Evolutionary conservation across 2,888 invertebrate genomes (phyloP), one percentile per base, ranked within the genome.

Genomic region (Pterostichus niger): DNA sequence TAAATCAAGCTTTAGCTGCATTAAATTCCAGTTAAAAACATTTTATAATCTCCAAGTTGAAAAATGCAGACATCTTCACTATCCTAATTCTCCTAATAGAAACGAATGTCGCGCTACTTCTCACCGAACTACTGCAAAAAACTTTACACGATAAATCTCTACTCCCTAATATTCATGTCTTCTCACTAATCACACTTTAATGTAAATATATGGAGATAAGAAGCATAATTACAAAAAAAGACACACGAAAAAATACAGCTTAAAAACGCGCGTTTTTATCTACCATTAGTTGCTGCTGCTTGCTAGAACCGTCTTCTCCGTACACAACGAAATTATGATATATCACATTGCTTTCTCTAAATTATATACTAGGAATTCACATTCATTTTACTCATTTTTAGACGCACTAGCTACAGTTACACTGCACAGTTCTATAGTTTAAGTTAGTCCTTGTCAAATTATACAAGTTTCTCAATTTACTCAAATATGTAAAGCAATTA

Each of bases 151-250:
- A 54, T 54, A 54, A 54, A 54, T 54, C 54, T 24, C 2, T 1
- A 31, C 10, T 59, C 31, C 31, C 24, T 59, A 59, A 59, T 59
- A 59, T 59, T 59, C 6, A 59, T 59, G 59, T 31, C 59, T 59
- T 59, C 54, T 59, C 17, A 64, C 64, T 64, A 64, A 64, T 64
- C 64, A 35, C 64, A 35, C 64, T 64, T 64, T 64, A 64, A 64
- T 64, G 64, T 64, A 64, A 64, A 64, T 64, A 64, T 64, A 64
- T 64, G 64, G n/a, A 35, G 64, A 31, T 64, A 64, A 64, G 35
- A 35, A 64, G 33, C 35, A 64, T 35, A 64, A 64, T 33, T 33
- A 64, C 64, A 24, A 64, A 64, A 24, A 59, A 59, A 31, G 31
- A 59, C 31, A 15, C 15, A 15, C n/a, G n/a, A 59, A 59, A 59